These are phyloP conservation scores for Tenthredo amoena DNA, from an alignment of 2,888 invertebrate species.

Conservation along the genomic window DNA sequence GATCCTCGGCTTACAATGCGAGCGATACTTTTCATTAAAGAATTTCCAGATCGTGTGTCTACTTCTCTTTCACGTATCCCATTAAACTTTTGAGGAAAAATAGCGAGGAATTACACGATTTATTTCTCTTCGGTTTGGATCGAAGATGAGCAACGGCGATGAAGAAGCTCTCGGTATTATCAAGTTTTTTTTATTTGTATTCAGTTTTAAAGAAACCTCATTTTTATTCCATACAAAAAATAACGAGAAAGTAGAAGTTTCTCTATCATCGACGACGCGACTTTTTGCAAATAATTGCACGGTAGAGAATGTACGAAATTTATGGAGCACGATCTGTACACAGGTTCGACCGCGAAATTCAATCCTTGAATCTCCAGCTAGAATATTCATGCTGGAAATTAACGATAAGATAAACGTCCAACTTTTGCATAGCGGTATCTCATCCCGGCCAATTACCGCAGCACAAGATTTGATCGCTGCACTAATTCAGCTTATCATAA, in stretches of 20 bases:
- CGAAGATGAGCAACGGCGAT: not conserved
- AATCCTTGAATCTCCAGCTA: not conserved
- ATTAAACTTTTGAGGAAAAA: not conserved
- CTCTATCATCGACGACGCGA: not conserved
- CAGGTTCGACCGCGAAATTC: not conserved
- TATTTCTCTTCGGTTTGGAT: not conserved
- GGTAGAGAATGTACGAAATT: not conserved
- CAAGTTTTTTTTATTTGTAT: not conserved
- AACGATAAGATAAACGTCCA: slow-evolving; percentile 35
- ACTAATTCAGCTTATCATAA: slow-evolving; percentile 45
- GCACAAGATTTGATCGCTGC: slow-evolving; percentile 35
- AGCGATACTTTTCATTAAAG: not conserved
- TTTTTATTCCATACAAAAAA: not conserved
- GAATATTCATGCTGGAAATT: slow-evolving; percentile 32
- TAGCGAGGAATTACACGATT: not conserved
- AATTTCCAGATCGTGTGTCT: not conserved
- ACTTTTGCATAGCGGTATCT: slow-evolving; percentile 19
- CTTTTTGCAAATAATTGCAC: not conserved
- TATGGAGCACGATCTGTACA: not conserved
- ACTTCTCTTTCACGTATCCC: not conserved
- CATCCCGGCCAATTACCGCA: slow-evolving; percentile 38
- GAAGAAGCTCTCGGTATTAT: not conserved
- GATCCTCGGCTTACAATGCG: not conserved
- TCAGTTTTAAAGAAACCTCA: not conserved
- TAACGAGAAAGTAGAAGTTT: not conserved